Evolutionary conservation across 2,113 vertebrate species (phyloP).

Genomic region (Regulus satrapa): DNA sequence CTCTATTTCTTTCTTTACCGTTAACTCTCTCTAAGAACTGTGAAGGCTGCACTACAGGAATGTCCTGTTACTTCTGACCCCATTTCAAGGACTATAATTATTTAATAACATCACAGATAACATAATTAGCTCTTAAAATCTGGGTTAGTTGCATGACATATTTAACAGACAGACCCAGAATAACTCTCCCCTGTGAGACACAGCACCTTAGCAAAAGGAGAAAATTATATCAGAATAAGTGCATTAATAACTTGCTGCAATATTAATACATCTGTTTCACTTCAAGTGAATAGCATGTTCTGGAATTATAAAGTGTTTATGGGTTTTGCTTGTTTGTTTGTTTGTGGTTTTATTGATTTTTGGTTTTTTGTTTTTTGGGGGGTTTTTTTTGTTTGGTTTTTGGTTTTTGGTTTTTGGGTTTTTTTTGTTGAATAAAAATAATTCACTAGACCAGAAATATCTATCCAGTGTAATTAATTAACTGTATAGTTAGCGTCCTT

Average conservation of each 20-base stretch:
- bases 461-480: neutral
- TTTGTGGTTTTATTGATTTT: too few species aligned
- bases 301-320: neutral
- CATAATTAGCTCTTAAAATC: neutral
- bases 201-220: neutral
- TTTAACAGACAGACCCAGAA: conserved; percentile 16
- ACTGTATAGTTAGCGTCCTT: neutral
- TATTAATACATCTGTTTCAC: neutral
- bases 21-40: neutral
- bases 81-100: conserved; percentile 9
- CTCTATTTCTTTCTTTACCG: accelerated
- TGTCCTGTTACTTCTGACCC: neutral
- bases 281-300: neutral
- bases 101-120: conserved; percentile 19
- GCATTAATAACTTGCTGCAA: neutral
- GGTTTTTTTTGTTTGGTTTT: too few species aligned
- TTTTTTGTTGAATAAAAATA: neutral
- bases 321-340: too few species aligned
- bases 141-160: neutral
- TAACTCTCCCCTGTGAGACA: neutral
- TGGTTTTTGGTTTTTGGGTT: too few species aligned
- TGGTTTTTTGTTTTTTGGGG: too few species aligned
- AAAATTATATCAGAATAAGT: neutral
- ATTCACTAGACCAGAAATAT: neutral
- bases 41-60: neutral